Percentiles rank a stretch among this genome's conserved stretches.
Conservation (phyloP, 2,113 vertebrate genomes). For the Eulemur rufifrons region DNA sequence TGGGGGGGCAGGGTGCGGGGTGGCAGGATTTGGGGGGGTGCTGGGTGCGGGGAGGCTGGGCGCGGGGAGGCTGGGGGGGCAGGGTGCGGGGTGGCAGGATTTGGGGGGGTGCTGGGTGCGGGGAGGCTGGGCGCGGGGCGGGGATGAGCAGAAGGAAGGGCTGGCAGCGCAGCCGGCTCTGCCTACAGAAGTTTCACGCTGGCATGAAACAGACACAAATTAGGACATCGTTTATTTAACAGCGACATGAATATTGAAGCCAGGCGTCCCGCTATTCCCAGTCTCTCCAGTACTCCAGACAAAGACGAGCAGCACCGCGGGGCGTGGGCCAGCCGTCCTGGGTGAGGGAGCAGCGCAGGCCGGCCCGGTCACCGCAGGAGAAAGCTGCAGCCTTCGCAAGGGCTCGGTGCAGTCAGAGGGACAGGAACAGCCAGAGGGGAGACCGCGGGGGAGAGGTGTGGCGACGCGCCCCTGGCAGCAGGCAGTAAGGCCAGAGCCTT, state of each 20-base stretch:
- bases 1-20: background rate
- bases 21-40: slow-evolving; percentile 14
- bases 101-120: background rate
- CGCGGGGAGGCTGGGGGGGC: too few species aligned
- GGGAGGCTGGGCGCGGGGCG: background rate
- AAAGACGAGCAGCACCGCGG: slow-evolving; percentile 1
- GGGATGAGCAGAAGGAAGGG: slow-evolving; percentile 37
- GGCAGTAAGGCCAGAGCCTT: background rate
- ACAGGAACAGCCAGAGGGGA: fast-evolving
- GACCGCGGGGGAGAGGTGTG: background rate
- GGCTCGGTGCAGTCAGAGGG: background rate
- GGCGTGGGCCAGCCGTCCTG: background rate
- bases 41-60: too few species aligned
- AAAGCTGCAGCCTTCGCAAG: background rate
- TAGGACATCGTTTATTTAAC: slow-evolving; percentile 28
- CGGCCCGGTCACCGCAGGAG: background rate
- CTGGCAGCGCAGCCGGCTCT: background rate
- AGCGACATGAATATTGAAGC: background rate
- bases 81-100: too few species aligned
- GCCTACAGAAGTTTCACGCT: background rate
- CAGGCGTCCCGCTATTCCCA: background rate
- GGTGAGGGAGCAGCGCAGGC: background rate
- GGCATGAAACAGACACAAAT: background rate
- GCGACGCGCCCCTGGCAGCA: too few species aligned
- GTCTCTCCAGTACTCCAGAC: background rate